Conservation (phyloP, 2,888 invertebrate genomes). For the Eilema griseolum region DNA sequence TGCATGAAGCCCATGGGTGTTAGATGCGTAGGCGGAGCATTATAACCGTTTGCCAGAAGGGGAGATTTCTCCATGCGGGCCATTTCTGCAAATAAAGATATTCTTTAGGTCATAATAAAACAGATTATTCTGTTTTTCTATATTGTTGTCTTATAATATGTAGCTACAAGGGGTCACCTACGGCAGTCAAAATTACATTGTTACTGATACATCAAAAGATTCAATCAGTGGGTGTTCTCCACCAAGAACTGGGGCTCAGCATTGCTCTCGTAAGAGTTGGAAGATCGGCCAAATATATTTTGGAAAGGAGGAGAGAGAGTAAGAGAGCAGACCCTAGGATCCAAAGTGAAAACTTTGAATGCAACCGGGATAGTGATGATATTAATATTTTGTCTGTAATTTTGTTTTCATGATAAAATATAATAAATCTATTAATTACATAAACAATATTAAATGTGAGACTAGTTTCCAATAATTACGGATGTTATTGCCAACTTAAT, state of each 20-base stretch:
- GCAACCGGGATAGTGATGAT: background rate
- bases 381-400: background rate
- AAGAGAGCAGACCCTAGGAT: background rate
- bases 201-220: too few relatives aligned
- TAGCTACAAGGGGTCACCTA: too few relatives aligned
- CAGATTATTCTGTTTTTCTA: background rate
- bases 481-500: conserved; percentile 13
- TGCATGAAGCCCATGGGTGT: conserved; percentile 98
- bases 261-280: background rate
- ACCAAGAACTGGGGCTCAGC: background rate
- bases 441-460: background rate
- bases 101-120: background rate
- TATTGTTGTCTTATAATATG: background rate
- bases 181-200: too few relatives aligned
- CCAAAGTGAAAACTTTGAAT: background rate
- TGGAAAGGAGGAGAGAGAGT: background rate
- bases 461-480: background rate
- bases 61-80: conserved; percentile 97
- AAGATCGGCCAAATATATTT: background rate
- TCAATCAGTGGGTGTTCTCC: too few relatives aligned
- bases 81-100: conserved; percentile 89
- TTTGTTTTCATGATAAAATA: background rate
- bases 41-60: conserved; percentile 96
- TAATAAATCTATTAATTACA: background rate
- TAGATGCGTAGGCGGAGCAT: conserved; percentile 96